Percentiles rank a stretch among this genome's conserved stretches.
These are phyloP conservation scores for Rhynchotus rufescens DNA, from an alignment of 2,797 vertebrate species.

Conservation along the genomic window DNA sequence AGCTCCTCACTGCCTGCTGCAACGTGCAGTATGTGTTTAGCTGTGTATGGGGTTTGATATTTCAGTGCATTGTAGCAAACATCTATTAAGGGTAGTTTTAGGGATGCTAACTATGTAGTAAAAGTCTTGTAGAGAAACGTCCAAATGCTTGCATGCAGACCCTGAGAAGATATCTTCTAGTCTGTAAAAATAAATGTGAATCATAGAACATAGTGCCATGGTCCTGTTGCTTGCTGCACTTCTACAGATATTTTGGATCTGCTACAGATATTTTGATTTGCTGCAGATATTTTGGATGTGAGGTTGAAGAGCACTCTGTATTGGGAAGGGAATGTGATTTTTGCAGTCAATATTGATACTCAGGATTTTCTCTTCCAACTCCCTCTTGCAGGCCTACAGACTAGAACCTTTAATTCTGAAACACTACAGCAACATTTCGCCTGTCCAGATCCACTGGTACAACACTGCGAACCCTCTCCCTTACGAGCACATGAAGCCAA, in stretches of 20 bases:
- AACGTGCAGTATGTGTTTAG: background rate
- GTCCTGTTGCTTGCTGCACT: background rate
- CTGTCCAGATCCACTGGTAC: conserved; percentile 97
- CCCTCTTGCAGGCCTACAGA: conserved; percentile 89
- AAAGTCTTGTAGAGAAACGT: background rate
- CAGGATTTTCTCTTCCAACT: background rate
- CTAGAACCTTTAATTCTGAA: conserved; percentile 96
- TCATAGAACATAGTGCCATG: rapidly evolving
- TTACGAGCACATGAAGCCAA: conserved; percentile 92
- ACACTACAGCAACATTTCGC: conserved; percentile 95
- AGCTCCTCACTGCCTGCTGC: background rate
- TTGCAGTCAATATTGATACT: rapidly evolving
- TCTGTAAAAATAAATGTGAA: background rate
- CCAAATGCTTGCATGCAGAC: background rate
- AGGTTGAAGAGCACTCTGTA: background rate
- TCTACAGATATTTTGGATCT: no score
- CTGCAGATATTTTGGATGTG: background rate
- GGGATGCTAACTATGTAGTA: rapidly evolving
- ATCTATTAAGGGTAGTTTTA: background rate
- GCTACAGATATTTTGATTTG: no score
- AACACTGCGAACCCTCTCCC: conserved; percentile 89
- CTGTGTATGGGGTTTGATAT: background rate
- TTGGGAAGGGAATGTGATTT: background rate
- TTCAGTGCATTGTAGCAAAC: background rate
- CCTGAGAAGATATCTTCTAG: background rate